Base-by-base conservation (phyloP, 2,113 vertebrate species). In the Oncorhynchus nerka region DNA sequence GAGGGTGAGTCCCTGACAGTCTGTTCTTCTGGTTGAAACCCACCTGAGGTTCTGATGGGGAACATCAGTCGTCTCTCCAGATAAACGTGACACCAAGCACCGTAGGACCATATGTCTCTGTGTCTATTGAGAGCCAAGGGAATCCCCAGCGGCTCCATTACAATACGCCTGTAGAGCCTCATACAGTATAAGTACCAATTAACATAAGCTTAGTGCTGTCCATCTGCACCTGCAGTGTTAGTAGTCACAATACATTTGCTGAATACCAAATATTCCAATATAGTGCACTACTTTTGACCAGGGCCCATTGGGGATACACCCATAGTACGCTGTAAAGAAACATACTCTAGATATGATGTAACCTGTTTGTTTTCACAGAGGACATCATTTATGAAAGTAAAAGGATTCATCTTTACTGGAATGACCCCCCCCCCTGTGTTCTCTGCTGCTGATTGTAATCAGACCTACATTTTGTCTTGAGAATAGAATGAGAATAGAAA, bases 41-140 rank as follows among this genome's bases (percentile, higher is more conserved):
- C 5, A 11, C 57, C 30, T 30, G 26, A 80, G 75, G 65, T 72
- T 75, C 75, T 71, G 26, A 65, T 67, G 20, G 64, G 55, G 26
- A 76, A 75, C 78, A 79, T 76, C 64, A 64, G 15, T 68, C 26
- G 61, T 71, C 68, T 79, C 76, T 55, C 34, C 1, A 3, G 45
- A 72, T 16, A 45, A 13, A 34, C 15, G 61, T 51, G 75, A 55
- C 68, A 79, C 20, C 49, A 73, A 70, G 51, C 79, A 73, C 77
- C 75, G 74, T 79, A 64, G 55, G 74, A 76, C 76, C 85, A 84
- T 87, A 81, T 85, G 85, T 82, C 8, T 32, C 0, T 0, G 45
- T 69, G 66, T 89, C 32, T 80, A 75, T 20, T 13, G 24, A 59
- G 68, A 68, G 71, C 78, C 79, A 71, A 69, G 73, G 77, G 72